phyloP scores from a whole-genome alignment of 2,888 invertebrate species.

The Calameuta filiformis region DNA sequence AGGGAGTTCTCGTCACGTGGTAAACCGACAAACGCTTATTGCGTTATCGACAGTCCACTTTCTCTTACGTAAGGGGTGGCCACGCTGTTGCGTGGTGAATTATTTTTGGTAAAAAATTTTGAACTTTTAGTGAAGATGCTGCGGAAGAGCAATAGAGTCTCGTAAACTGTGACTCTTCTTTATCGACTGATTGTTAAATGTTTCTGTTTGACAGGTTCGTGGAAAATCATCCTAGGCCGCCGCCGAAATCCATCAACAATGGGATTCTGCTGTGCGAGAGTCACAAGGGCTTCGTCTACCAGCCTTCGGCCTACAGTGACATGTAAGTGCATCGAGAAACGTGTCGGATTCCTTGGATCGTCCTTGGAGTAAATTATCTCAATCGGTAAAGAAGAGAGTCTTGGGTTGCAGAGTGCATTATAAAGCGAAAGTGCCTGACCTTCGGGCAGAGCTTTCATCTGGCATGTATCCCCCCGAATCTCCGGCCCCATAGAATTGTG shows the following conservation, averaged over 20 bases:
- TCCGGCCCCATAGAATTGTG: background rate
- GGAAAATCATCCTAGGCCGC: slow-evolving; percentile 44
- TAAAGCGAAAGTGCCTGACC: slow-evolving; percentile 57
- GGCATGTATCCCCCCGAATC: slow-evolving; percentile 24
- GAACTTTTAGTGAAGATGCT: too few species aligned
- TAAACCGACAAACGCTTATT: too few species aligned
- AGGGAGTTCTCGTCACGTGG: too few species aligned
- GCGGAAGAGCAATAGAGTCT: too few species aligned
- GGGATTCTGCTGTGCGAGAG: slow-evolving; percentile 49
- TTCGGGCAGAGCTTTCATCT: slow-evolving; percentile 43
- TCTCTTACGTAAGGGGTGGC: too few species aligned
- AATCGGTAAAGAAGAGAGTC: background rate
- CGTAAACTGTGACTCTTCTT: background rate
- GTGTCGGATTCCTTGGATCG: background rate
- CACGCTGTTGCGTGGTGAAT: too few species aligned
- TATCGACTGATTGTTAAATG: background rate
- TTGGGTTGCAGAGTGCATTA: slow-evolving; percentile 33
- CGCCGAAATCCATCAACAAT: slow-evolving; percentile 52
- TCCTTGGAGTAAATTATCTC: background rate
- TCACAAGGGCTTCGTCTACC: slow-evolving; percentile 54
- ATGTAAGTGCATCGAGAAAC: slow-evolving; percentile 43
- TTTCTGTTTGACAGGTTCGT: slow-evolving; percentile 42
- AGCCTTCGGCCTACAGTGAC: slow-evolving; percentile 41
- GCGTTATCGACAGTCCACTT: too few species aligned
- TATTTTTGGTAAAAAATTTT: too few species aligned